Evolutionary conservation across 2,797 vertebrate genomes (phyloP).

Genomic region (Lepilemur ruficaudatus): DNA sequence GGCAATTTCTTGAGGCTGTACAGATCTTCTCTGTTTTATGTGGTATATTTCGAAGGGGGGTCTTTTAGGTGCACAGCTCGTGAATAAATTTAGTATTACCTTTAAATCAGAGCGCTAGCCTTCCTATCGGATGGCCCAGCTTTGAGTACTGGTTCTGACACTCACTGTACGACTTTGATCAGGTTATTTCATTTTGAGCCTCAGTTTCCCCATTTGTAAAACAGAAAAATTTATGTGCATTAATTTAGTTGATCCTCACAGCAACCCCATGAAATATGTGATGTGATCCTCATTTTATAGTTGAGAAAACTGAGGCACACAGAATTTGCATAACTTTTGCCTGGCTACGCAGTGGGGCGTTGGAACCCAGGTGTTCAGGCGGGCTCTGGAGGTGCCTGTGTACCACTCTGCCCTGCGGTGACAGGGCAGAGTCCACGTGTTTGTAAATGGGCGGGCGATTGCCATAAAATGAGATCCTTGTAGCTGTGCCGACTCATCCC

Average conservation of each 20-base stretch:
- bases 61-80: background rate
- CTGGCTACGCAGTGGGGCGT: background rate
- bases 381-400: background rate
- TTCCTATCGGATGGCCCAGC: rapidly evolving
- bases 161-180: background rate
- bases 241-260: background rate
- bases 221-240: background rate
- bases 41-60: background rate
- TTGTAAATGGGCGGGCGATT: background rate
- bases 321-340: background rate
- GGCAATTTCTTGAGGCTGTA: background rate
- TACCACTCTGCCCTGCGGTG: rapidly evolving
- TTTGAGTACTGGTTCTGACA: background rate
- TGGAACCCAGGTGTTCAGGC: background rate
- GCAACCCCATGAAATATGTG: background rate
- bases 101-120: background rate
- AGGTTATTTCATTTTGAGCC: background rate
- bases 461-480: background rate
- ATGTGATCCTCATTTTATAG: background rate
- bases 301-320: background rate
- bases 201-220: background rate
- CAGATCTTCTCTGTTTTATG: background rate
- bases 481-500: background rate
- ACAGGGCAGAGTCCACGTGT: background rate
- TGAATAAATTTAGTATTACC: background rate